Base-by-base conservation (phyloP, 1,140 invertebrate genomes). In the Rhopalosiphum padi region DNA sequence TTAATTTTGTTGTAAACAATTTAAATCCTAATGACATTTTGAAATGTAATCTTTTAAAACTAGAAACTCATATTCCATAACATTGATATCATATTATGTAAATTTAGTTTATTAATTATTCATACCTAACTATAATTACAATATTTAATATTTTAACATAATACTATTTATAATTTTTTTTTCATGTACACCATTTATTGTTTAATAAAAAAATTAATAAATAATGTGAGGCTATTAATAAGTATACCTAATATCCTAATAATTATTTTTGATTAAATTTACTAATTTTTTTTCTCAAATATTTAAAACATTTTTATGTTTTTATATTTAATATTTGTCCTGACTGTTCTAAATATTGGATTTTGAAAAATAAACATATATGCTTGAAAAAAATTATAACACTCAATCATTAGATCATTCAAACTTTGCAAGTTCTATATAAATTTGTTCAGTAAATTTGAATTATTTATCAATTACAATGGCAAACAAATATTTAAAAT, bases 11-110 rank as follows among this genome's bases (percentile, higher is more conserved):
- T 51, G 9, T 83, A 18, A 92, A 92, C 7, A 83, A 51, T 25
- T 53, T 92, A 41, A 82, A 37, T 51, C 91, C 91, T 35, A 37
- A 83, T 30, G 91, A 92, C 7, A 48, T 48, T 41, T 37, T 92
- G 1, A 92, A 85, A 46, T 35, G 46, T 51, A 92, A 92, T 37
- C 91, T 92, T 53, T 83, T 53, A 25, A 85, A 53, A 25, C 46
- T 92, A 25, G 43, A 85, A 85, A 92, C 30, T 25, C 91, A 92
- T 37, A 46, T 92, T 30, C 91, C 91, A 25, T 92, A 25, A 83
- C 53, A 30, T 25, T 60, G 25, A 85, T n/a, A 48, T 46, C 15
- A n/a, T 37, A 41, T 18, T 37, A 41, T 46, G 23, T n/a, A 87
- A 48, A 30, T 87, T 87, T n/a, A 2, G 23, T 48, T n/a, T n/a